Base-by-base conservation (phyloP, 2,113 vertebrate genomes). In the Chaetorhynchus papuensis region DNA sequence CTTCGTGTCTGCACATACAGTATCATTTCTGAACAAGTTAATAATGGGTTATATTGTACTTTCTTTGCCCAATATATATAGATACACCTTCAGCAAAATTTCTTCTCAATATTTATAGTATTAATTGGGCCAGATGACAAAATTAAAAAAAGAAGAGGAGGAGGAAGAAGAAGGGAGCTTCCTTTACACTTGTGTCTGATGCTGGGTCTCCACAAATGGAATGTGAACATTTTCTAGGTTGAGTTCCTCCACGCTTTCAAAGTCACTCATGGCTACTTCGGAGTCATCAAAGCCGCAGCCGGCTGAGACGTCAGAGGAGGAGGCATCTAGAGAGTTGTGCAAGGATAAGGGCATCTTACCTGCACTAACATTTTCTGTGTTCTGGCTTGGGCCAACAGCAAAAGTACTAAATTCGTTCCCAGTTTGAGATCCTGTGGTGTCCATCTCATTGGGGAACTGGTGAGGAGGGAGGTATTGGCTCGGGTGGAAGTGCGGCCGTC, bases 401-500 rank as follows among this genome's bases (percentile, higher is more conserved):
- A 99, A 98, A 97, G 98, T 97, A 98, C 98, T 98, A 79, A 98
- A 97, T 60, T 98, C 98, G 3, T 97, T 98, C 30, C 93, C 69
- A 37, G 98, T 41, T 6, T 98, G 98, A 27, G 96, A 84, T 47
- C 95, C 97, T 16, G 92, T 35, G 5, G 96, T 77, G 81, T 98
- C 98, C 1, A 97, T 97, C 87, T 98, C 98, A 1, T 96, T 96
- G 65, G 99, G 99, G 86, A 99, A 98, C 41, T 98, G 98, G 87
- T 99, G 99, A 30, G 99, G 99, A n/a, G 99, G 99, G 82, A 99
- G 98, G 96, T 99, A 99, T 44, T 99, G 99, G 97, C 99, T 99
- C 5, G 99, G 99, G 89, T 99, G 99, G 96, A 99, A 99, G 56
- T 98, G 98, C 0, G 99, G 98, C 91, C 98, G 76, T 88, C 98